A percentile compares a stretch with the other conserved stretches of the same genome.
Evolutionary conservation across 1,140 invertebrate species (phyloP).

Genomic region (Subanguina moxae): DNA sequence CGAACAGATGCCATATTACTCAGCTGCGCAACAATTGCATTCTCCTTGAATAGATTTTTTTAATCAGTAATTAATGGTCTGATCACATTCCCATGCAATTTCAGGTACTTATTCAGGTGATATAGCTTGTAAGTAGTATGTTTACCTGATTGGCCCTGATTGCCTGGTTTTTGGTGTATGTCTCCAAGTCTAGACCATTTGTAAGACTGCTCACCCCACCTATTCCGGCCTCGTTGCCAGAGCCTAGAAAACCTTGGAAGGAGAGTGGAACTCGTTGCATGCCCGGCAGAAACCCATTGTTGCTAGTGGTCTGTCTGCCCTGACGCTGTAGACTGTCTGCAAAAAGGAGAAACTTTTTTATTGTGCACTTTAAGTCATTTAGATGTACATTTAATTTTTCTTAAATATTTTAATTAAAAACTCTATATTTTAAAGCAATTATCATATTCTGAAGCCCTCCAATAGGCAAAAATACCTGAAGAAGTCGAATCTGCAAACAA

Average conservation of each 20-base stretch:
- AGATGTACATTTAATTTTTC: too few species aligned
- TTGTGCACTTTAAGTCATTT: too few species aligned
- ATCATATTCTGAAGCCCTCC: too few species aligned
- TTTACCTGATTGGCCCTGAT: background rate
- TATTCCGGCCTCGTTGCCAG: background rate
- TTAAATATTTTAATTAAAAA: too few species aligned
- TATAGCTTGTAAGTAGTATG: background rate
- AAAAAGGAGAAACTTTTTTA: too few species aligned
- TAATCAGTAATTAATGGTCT: background rate
- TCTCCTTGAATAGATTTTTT: background rate
- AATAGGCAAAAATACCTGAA: too few species aligned
- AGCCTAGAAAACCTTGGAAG: slow-evolving; percentile 2
- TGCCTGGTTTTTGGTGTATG: background rate
- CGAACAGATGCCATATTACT: background rate
- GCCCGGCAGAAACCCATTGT: background rate
- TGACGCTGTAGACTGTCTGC: too few species aligned
- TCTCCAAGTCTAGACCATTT: background rate
- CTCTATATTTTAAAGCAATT: too few species aligned
- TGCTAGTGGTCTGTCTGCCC: background rate
- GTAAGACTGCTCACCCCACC: background rate
- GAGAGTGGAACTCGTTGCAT: background rate
- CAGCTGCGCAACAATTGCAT: slow-evolving; percentile 3
- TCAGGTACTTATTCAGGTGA: background rate
- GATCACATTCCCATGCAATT: background rate
- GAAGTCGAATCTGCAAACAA: too few species aligned